These are phyloP conservation scores for Dendroctonus ponderosae DNA, from an alignment of 1,140 invertebrate genomes.

Conservation along the genomic window DNA sequence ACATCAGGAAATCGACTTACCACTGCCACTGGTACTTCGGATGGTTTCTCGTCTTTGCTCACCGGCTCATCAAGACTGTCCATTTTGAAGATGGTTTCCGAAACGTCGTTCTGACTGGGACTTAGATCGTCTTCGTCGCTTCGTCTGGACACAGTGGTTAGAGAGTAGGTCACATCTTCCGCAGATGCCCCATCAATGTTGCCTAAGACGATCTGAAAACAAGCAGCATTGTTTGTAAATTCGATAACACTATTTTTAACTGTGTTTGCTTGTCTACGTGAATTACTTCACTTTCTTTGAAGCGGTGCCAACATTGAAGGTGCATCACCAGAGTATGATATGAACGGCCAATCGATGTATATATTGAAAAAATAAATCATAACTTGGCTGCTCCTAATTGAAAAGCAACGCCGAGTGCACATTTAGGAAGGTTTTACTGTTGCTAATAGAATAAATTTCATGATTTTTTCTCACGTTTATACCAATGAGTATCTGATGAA, in stretches of 20 bases:
- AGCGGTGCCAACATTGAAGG: not conserved
- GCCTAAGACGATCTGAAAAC: conserved; percentile 45
- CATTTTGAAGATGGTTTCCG: conserved; percentile 66
- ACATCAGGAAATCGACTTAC: conserved; percentile 4
- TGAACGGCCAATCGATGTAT: too few relatives aligned
- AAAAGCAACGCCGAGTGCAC: too few relatives aligned
- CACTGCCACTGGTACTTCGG: not conserved
- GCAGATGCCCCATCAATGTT: conserved; percentile 48
- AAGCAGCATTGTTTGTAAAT: conserved; percentile 1
- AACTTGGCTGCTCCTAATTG: too few relatives aligned
- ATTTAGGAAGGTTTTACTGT: too few relatives aligned
- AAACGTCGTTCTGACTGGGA: conserved; percentile 50
- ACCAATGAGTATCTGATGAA: too few relatives aligned
- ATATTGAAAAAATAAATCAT: too few relatives aligned
- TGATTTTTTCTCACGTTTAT: too few relatives aligned
- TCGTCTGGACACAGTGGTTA: conserved; percentile 43
- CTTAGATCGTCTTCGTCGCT: conserved; percentile 45
- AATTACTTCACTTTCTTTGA: not conserved
- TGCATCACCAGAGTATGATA: too few relatives aligned
- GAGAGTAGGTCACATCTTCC: conserved; percentile 46
- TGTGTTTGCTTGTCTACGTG: too few relatives aligned
- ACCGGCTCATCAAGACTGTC: conserved; percentile 60
- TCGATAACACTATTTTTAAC: not conserved
- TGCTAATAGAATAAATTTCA: too few relatives aligned
- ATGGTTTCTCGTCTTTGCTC: conserved; percentile 52